Evolutionary conservation across 64 coral and sea anemone genomes (phyloP), one percentile per base, ranked within the genome.

Genomic region (Catalaphyllia jardinei): DNA sequence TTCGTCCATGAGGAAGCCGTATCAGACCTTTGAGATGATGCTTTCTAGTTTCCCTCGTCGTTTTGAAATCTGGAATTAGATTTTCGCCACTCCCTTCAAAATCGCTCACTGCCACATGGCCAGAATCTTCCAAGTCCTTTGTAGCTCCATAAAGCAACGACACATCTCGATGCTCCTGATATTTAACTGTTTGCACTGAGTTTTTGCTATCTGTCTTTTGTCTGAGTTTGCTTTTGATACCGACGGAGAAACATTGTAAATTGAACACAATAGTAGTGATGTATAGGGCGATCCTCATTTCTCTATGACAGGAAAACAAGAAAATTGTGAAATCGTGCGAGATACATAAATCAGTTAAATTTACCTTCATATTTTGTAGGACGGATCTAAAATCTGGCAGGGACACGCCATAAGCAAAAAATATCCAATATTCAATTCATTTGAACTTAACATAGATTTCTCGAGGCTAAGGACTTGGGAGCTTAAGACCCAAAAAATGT

Each of bases 161-260:
- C 33, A 85, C 63, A 69, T 85, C 62, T 39, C 63, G 33, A 71
- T 85, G 81, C 38, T 85, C 81, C 22, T 71, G 81, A 71, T 71
- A 67, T 63, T 85, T 71, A 38, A 85, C 63, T 71, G 62, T 71
- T 71, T 85, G 62, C 33, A 71, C 65, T 8, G 65, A 67, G 63
- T n/a, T 52, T 39, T 85, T 69, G 19, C 51, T 38, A 1, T 28
- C 64, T 2, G 18, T 69, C 24, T 71, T 28, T 27, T n/a, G 10
- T 16, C 31, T 12, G 63, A 71, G 63, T 64, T 71, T 85, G 10
- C 62, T 38, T 71, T 50, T 71, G 63, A 13, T 16, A 51, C 0
- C 62, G 1, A n/a, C 35, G 12, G 81, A 38, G 52, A 14, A 69
- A 71, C 9, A 85, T 85, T 85, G 81, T 64, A 71, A 51, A 71